Base-by-base conservation (phyloP, 2,113 vertebrate genomes). In the Sphaerodactylus townsendi region DNA sequence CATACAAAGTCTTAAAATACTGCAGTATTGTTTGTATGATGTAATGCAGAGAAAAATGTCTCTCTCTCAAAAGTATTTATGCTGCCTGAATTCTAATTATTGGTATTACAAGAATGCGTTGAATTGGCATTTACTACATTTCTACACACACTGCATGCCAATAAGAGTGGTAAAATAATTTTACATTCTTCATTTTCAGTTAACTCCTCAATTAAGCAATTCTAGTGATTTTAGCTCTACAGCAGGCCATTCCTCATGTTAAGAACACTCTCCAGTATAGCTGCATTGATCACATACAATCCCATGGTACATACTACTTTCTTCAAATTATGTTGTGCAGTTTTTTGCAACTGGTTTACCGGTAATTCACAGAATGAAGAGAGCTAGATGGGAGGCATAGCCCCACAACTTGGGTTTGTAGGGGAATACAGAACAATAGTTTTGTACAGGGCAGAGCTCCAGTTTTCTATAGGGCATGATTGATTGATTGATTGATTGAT, bases 1-100 rank as follows among this genome's bases (percentile, higher is more conserved):
- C 71, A 91, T 79, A 92, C 89, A 92, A 82, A 64, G 88, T 33
- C 78, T 85, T 88, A 90, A 92, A 92, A 87, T 85, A 76, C 33
- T 68, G 71, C 86, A 86, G 83, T 28, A 11, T 75, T 76, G 39
- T 80, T 64, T 76, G 81, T 86, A 65, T 83, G 84, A 59, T 86
- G 59, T 82, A 46, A 91, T 28, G 87, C 33, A 89, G 87, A 92
- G 90, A 89, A 90, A 91, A 70, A 56, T 84, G 6, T 65, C 62
- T 88, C 48, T 77, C 56, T 86, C 44, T 62, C 25, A 77, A 77
- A 89, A 88, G 70, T 50, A 83, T 48, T 79, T 53, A 3, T 44
- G 69, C 76, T 86, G 90, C 84, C 77, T 56, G 88, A 92, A 91
- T 85, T 88, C 81, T 88, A 90, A 91, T 90, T 62, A 79, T 83